Evolutionary conservation across 23 tunicate genomes (phyloP).

Genomic region (Phallusia fumigata): DNA sequence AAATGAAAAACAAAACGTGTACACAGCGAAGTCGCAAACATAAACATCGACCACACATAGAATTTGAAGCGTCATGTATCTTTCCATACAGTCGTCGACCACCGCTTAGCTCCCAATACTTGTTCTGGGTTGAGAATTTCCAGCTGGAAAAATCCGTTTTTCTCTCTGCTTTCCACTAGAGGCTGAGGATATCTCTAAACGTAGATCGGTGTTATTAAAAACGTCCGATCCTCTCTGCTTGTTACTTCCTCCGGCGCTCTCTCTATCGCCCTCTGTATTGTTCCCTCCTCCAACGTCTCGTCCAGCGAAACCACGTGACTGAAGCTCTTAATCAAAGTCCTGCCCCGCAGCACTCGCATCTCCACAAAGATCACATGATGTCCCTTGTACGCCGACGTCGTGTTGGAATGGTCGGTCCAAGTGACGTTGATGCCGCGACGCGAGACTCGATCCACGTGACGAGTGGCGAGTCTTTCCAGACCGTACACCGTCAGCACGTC

Average conservation of each 20-base stretch:
- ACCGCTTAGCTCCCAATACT: no score
- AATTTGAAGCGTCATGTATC: no score
- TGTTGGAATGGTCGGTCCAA: background rate
- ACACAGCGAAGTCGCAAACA: no score
- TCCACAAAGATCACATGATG: constrained; percentile 6
- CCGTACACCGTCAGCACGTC: constrained; percentile 16
- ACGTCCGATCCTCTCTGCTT: background rate
- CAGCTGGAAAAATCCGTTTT: no score
- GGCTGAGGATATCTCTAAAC: background rate
- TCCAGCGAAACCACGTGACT: background rate
- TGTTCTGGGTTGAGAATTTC: no score
- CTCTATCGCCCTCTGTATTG: background rate
- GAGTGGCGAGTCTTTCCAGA: background rate
- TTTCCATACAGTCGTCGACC: no score
- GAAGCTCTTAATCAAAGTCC: background rate
- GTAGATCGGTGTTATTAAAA: constrained; percentile 7
- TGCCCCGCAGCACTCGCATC: background rate
- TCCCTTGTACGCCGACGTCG: background rate
- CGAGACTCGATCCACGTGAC: background rate
- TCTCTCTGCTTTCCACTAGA: no score
- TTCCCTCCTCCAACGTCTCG: background rate
- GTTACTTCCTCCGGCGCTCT: constrained; percentile 8
- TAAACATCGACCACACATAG: no score
- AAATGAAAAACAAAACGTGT: no score
- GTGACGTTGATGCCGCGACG: background rate